phyloP scores from a whole-genome alignment of 2,113 vertebrate genomes.

The Aphyosemion australe region DNA sequence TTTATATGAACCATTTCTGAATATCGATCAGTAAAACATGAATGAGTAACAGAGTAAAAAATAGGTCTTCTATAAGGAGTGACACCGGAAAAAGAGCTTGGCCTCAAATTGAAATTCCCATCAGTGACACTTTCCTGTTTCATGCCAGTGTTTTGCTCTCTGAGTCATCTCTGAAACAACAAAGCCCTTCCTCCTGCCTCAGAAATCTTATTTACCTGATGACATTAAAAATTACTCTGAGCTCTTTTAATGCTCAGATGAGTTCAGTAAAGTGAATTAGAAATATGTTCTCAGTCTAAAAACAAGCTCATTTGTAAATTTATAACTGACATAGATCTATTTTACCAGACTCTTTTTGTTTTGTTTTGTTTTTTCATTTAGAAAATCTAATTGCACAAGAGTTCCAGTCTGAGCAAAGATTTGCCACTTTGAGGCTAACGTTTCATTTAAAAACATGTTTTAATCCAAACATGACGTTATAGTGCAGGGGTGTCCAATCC shows the following conservation, averaged over 20 bases:
- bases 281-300: neutral
- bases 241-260: conserved; percentile 23
- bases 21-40: neutral
- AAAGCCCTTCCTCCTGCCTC: conserved; percentile 20
- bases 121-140: conserved; percentile 31
- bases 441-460: neutral
- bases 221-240: conserved; percentile 19
- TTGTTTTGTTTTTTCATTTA: too few species aligned
- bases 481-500: too few species aligned
- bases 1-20: too few species aligned
- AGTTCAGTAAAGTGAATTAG: conserved; percentile 14
- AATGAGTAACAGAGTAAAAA: conserved; percentile 21
- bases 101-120: conserved; percentile 42
- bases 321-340: neutral
- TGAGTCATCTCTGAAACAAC: conserved; percentile 43
- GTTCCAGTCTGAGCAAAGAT: conserved; percentile 33
- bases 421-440: conserved; percentile 30
- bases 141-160: conserved; percentile 35
- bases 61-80: conserved; percentile 38
- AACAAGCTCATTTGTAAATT: too few species aligned
- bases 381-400: neutral
- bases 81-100: conserved; percentile 17
- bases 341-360: conserved; percentile 18
- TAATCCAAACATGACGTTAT: neutral
- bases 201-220: conserved; percentile 45